Conservation (phyloP, 2,888 invertebrate species). For the Limnephilus lunatus region DNA sequence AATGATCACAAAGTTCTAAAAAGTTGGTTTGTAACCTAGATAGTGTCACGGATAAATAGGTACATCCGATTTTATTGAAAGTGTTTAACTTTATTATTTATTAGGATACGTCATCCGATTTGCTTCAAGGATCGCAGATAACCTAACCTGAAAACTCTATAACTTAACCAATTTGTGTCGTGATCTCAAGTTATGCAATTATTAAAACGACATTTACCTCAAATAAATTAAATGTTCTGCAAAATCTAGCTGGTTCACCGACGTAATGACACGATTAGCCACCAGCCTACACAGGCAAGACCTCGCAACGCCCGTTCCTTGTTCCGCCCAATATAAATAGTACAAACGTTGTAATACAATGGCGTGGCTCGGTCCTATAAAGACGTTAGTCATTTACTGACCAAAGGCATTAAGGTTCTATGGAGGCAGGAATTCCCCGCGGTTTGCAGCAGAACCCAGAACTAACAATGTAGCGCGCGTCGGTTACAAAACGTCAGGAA, state of each 20-base stretch:
- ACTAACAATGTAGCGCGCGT: neutral
- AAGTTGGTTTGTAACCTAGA: no score
- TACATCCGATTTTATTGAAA: no score
- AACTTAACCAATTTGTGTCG: neutral
- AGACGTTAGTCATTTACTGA: slow-evolving; percentile 56
- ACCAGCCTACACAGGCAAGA: slow-evolving; percentile 3
- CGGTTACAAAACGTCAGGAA: slow-evolving; percentile 18
- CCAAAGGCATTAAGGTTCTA: slow-evolving; percentile 56
- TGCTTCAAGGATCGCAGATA: neutral
- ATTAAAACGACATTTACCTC: neutral
- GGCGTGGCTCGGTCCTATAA: slow-evolving; percentile 59
- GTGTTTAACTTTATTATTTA: no score
- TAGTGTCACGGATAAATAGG: no score
- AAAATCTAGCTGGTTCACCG: slow-evolving; percentile 6
- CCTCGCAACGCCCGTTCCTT: slow-evolving; percentile 31
- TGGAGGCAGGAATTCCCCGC: slow-evolving; percentile 19
- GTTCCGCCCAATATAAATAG: slow-evolving; percentile 13
- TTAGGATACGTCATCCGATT: neutral
- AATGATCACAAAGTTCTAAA: no score
- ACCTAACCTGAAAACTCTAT: neutral
- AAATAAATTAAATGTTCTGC: neutral
- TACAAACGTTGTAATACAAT: slow-evolving; percentile 48
- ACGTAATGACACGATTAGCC: slow-evolving; percentile 3
- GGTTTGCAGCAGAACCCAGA: neutral
- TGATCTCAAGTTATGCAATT: neutral